Conservation (phyloP, 2,113 vertebrate species). For the Genyomyrus donnyi region DNA sequence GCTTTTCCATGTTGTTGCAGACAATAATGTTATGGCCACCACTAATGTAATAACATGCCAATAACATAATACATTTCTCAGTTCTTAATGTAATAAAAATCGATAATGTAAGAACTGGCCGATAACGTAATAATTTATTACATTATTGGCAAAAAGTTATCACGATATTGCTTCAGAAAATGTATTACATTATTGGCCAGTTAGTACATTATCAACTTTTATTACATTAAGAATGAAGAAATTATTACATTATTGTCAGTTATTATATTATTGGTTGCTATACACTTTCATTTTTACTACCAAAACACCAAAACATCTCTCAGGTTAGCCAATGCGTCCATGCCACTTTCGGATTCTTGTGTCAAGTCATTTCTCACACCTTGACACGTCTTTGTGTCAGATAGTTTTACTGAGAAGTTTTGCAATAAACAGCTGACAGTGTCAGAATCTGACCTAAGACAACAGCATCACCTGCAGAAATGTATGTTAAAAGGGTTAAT, state of each 20-base stretch:
- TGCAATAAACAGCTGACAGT: neutral
- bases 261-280: neutral
- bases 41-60: neutral
- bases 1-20: neutral
- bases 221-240: neutral
- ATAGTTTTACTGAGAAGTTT: neutral
- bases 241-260: neutral
- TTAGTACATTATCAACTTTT: neutral
- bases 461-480: neutral
- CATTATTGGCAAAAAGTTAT: neutral
- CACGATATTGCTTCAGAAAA: neutral
- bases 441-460: neutral
- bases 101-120: neutral
- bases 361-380: neutral
- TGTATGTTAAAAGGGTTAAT: neutral
- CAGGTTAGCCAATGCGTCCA: neutral
- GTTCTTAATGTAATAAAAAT: neutral
- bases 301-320: neutral
- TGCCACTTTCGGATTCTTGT: neutral
- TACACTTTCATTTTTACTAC: neutral
- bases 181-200: neutral
- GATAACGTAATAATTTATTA: neutral
- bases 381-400: neutral
- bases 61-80: neutral
- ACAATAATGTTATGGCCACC: neutral